Conservation (phyloP, 2,113 vertebrate species). For the Ancistrus triradiatus region DNA sequence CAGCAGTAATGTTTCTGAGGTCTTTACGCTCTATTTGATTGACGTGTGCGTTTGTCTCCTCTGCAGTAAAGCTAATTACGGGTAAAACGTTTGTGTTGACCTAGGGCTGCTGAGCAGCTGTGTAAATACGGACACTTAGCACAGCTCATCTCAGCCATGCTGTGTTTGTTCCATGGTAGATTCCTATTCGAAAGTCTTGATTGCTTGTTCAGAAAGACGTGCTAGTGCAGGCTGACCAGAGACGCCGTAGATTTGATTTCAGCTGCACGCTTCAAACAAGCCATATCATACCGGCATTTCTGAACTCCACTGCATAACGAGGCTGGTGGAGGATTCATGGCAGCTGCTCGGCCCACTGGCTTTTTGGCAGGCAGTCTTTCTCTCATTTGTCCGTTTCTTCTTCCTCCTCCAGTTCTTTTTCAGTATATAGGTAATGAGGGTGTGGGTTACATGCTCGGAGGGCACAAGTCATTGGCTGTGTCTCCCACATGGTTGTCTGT, state of each 20-base stretch:
- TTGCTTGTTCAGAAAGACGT: constrained; percentile 30
- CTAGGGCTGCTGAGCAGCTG: constrained; percentile 39
- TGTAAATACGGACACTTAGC: constrained; percentile 47
- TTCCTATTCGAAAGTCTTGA: constrained; percentile 24
- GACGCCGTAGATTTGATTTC: constrained; percentile 19
- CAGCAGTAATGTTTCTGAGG: too few species aligned
- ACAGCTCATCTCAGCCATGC: constrained; percentile 28
- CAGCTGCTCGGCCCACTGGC: background rate
- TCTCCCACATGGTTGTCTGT: constrained; percentile 46
- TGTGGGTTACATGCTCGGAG: constrained; percentile 47
- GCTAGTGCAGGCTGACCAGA: constrained; percentile 29
- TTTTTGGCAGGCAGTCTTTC: background rate
- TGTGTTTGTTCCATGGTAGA: constrained; percentile 17
- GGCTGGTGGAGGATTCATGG: background rate
- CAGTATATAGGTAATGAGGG: constrained; percentile 33
- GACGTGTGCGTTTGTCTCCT: constrained; percentile 9
- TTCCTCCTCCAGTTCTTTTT: background rate
- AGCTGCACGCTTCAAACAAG: constrained; percentile 20
- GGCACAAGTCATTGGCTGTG: constrained; percentile 54
- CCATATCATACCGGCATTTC: constrained; percentile 4
- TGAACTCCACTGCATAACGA: background rate
- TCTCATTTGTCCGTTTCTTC: constrained; percentile 2
- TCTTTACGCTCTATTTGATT: constrained; percentile 16
- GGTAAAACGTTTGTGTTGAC: constrained; percentile 40
- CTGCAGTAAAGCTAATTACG: constrained; percentile 40